Evolutionary conservation across 2,113 vertebrate species (phyloP).

Genomic region (Ovis canadensis): DNA sequence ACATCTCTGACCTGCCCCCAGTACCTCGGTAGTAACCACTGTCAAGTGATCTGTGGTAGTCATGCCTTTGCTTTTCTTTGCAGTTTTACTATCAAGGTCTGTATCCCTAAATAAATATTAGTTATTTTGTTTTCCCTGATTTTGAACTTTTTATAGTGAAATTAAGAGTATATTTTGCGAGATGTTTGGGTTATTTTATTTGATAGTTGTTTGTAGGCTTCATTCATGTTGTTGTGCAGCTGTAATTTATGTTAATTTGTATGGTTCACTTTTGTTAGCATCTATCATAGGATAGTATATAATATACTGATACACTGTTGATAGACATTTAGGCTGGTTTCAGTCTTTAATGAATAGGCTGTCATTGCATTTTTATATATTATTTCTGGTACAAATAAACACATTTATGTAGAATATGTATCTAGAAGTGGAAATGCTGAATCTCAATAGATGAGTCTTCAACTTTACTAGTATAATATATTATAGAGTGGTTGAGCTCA

Average conservation of each 20-base stretch:
- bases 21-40: neutral
- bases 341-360: neutral
- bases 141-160: neutral
- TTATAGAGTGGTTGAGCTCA: neutral
- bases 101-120: neutral
- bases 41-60: neutral
- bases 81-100: neutral
- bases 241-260: neutral
- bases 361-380: neutral
- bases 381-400: neutral
- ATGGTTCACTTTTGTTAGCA: neutral
- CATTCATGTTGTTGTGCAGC: neutral
- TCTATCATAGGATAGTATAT: neutral
- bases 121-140: neutral
- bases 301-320: neutral
- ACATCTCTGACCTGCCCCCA: neutral
- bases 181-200: neutral
- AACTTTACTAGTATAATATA: neutral
- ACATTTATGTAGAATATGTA: neutral
- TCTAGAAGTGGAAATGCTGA: neutral
- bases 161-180: neutral
- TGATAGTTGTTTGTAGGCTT: neutral
- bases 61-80: neutral
- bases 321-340: neutral
- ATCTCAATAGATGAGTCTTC: neutral